These are phyloP conservation scores for Microtus oregoni DNA, from an alignment of 2,113 vertebrate species.

Conservation along the genomic window DNA sequence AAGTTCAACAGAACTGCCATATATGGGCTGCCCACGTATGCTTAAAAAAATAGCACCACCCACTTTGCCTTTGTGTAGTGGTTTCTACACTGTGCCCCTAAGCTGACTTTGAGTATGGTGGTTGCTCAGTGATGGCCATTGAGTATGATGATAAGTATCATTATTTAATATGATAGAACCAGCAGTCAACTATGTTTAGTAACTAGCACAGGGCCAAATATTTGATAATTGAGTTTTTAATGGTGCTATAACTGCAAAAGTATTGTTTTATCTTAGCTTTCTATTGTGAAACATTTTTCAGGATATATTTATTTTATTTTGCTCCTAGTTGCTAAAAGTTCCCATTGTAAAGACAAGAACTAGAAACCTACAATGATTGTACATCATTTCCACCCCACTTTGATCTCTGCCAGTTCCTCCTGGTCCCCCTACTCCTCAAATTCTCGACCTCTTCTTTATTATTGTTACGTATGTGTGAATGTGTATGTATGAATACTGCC, in stretches of 20 bases:
- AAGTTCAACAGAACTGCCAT: too few species aligned
- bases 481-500: neutral
- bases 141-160: too few species aligned
- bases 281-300: neutral
- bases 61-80: neutral
- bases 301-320: neutral
- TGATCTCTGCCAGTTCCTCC: neutral
- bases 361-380: neutral
- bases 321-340: neutral
- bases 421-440: neutral
- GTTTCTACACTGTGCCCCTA: neutral
- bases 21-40: too few species aligned
- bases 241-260: neutral
- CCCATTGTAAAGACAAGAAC: neutral
- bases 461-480: neutral
- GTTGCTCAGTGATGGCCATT: neutral
- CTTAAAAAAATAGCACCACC: neutral
- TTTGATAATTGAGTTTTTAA: neutral
- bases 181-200: too few species aligned
- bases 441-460: neutral
- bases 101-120: neutral
- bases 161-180: neutral
- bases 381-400: neutral
- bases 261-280: neutral
- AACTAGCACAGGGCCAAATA: neutral